Base-by-base conservation (phyloP, 2,113 vertebrate species). In the Heterocephalus glaber region DNA sequence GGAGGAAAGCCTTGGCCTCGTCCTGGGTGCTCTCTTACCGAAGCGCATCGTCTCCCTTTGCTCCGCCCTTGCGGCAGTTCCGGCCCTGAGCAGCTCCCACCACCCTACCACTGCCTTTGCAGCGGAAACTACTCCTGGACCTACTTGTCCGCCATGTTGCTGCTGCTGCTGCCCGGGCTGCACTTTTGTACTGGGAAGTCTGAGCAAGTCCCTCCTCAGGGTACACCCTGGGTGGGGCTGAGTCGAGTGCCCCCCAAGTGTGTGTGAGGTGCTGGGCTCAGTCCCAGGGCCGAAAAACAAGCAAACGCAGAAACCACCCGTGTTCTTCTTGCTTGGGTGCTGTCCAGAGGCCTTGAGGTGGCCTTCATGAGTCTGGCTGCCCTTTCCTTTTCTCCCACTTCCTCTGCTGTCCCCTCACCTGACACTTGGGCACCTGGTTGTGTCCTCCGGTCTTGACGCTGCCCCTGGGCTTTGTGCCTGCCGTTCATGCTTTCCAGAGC, bases 281-380 rank as follows among this genome's bases (percentile, higher is more conserved):
- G 44, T 16, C 8, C 58, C 33, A 22, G 44, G 35, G 12, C 13
- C 16, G 7, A 13, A 79, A 52, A 63, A 47, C 20, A 41, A 14
- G 22, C 22, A n/a, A 20, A 72, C 14, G 8, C 20, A 60, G 33
- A 47, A 0, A 47, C 63, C 70, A 24, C 11, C 56, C 52, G 66
- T 13, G 58, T 22, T 22, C 58, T 22, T 7, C 58, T 60, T 60
- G 58, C 58, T 11, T 56, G 4, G 2, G 58, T 60, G 58, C 58
- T 60, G 58, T 60, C 54, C 58, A 60, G 19, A 81, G 26, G 22
- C 17, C 9, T 30, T 3, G 11, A 10, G 0, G 16, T 83, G 66
- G 33, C 49, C 61, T 24, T 13, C 0, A 0, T 1, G 0, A 24
- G 28, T 54, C 16, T 58, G 49, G 35, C 58, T 12, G 0, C 47